Percentiles rank a stretch among this genome's conserved stretches.
Conservation (phyloP, 92 coral and sea anemone genomes). For the Bergia sp. region DNA sequence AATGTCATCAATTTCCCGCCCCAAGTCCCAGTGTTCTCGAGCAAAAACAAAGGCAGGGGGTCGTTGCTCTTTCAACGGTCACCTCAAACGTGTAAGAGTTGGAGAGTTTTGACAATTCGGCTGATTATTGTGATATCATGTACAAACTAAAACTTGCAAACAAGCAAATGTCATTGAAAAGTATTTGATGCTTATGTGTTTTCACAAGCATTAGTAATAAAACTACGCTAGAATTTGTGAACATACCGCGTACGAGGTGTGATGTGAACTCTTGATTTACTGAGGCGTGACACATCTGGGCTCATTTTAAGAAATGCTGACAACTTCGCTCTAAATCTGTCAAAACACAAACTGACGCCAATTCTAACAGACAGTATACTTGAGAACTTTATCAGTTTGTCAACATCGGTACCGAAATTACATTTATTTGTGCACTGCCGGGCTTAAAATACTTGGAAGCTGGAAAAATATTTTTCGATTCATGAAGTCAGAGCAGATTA, state of each 20-base stretch:
- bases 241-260: not conserved
- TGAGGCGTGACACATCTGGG: not conserved
- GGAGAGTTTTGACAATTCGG: not conserved
- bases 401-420: not conserved
- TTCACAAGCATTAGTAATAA: not conserved
- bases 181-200: not conserved
- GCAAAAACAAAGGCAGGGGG: conserved; percentile 16
- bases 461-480: not conserved
- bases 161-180: not conserved
- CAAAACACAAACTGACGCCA: not conserved
- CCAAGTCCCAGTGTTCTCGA: conserved; percentile 5
- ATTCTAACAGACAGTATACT: not conserved
- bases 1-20: conserved; percentile 15
- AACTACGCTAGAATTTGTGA: not conserved
- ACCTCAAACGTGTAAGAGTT: not conserved
- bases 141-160: not conserved
- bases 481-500: not conserved
- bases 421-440: not conserved
- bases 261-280: not conserved
- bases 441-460: not conserved
- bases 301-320: not conserved
- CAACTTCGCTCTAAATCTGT: not conserved
- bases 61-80: conserved; percentile 14
- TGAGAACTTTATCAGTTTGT: not conserved
- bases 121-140: not conserved